Evolutionary conservation across 1,140 invertebrate genomes (phyloP), one percentile per base, ranked within the genome.

Genomic region (Drosophila eugracilis): DNA sequence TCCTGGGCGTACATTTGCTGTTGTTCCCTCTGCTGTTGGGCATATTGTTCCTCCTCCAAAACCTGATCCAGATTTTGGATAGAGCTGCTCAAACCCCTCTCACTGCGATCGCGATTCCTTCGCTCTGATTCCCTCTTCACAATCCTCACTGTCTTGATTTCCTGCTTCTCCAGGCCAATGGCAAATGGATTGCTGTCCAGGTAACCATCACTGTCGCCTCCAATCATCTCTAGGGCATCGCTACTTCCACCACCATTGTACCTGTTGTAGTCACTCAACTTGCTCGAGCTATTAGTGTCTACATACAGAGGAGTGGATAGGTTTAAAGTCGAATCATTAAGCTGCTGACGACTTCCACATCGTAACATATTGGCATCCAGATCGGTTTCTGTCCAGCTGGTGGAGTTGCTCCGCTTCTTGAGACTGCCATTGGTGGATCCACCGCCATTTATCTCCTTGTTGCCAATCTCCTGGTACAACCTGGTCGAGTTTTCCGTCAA

Each of bases 81-180:
- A 7, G 91, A 91, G 41, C 70, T 91, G 48, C 90, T 90, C 1
- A 90, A 30, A 1, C 84, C 78, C 5, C 84, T 75, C 49, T 94
- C 91, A 67, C 95, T 94, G 48, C 95, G 93, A 85, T 96, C 96
- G 50, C 96, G 93, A 83, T 96, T 96, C 1, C 96, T 93, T 42
- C 96, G 93, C 91, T 98, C 97, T 19, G 96, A 96, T 89, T 98
- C 97, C 21, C 97, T 92, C 92, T 98, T 98, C 0, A 98, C 97
- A 81, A 98, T 98, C 53, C 97, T 93, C 19, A 98, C 97, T 1
- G 97, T 98, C 93, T 97, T 97, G 21, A 97, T 97, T 92, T 97
- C 96, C 90, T 95, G 96, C 69, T 96, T 96, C 79, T 98, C 97
- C 34, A 97, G 95, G 91, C 94, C 95, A 65, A 96, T 94, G 58